These are phyloP conservation scores for Scomber japonicus DNA, from an alignment of 2,113 vertebrate species.

Conservation along the genomic window DNA sequence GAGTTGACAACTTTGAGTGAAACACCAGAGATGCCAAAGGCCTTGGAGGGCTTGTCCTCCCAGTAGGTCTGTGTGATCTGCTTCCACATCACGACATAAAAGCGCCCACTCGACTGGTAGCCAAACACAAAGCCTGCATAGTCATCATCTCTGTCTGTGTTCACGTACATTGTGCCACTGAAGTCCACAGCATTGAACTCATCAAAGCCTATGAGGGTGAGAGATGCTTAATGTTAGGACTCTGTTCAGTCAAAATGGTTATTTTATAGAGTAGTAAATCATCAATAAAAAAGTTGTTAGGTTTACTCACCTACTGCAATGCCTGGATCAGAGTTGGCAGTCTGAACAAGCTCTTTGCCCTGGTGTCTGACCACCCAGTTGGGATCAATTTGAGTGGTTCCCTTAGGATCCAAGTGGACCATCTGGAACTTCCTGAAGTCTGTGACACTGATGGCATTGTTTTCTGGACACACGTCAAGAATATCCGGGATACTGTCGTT, in stretches of 20 bases:
- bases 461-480: slow-evolving; percentile 95
- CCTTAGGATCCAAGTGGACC: slow-evolving; percentile 98
- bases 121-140: slow-evolving; percentile 98
- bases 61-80: slow-evolving; percentile 99
- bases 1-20: slow-evolving; percentile 99
- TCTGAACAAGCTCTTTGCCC: slow-evolving; percentile 97
- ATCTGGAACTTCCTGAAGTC: slow-evolving; percentile 99
- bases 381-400: slow-evolving; percentile 97
- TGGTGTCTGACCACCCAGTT: slow-evolving; percentile 99
- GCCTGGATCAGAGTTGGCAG: slow-evolving; percentile 97
- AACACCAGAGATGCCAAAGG: slow-evolving; percentile 96
- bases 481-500: slow-evolving; percentile 95
- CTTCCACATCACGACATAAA: slow-evolving; percentile 99
- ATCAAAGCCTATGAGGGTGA: slow-evolving; percentile 88
- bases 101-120: slow-evolving; percentile 97
- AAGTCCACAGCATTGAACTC: slow-evolving; percentile 97
- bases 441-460: slow-evolving; percentile 93
- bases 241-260: not conserved
- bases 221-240: not conserved
- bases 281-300: not conserved
- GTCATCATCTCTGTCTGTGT: slow-evolving; percentile 97
- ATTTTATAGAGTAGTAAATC: not conserved
- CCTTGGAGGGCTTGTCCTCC: slow-evolving; percentile 96
- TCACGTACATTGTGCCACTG: slow-evolving; percentile 98
- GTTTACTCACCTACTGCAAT: slow-evolving; percentile 93